These are phyloP conservation scores for Microcebus jonahi DNA, from an alignment of 2,113 vertebrate genomes.

Conservation along the genomic window DNA sequence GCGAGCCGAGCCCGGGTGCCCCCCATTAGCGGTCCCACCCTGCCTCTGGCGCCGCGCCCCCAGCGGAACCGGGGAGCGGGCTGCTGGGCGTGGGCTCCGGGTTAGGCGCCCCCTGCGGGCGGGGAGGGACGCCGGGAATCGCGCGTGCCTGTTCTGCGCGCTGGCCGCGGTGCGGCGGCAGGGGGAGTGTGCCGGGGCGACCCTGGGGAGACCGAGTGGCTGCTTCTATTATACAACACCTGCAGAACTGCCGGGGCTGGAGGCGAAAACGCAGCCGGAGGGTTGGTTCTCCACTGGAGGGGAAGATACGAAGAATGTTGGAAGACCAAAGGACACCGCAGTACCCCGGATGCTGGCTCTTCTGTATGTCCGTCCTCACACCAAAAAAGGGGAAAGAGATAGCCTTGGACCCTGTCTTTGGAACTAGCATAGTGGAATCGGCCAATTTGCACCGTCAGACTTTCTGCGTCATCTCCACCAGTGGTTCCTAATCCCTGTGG, in stretches of 20 bases:
- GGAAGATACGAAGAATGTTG: accelerated
- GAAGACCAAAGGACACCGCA: background rate
- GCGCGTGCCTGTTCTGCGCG: too few relatives aligned
- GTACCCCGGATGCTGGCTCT: background rate
- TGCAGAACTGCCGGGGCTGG: accelerated
- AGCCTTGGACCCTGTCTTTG: background rate
- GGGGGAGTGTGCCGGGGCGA: too few relatives aligned
- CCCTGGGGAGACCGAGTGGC: background rate
- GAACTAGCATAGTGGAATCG: accelerated
- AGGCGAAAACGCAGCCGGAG: accelerated
- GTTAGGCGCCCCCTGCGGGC: too few relatives aligned
- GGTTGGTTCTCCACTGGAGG: background rate
- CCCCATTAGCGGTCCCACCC: background rate
- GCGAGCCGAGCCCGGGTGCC: accelerated
- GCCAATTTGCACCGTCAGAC: background rate
- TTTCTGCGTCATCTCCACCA: background rate
- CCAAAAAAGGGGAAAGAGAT: background rate
- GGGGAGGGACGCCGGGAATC: background rate
- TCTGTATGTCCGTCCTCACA: too few relatives aligned
- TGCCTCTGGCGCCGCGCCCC: background rate
- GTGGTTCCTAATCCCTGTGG: background rate
- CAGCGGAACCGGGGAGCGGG: background rate
- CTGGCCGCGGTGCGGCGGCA: background rate
- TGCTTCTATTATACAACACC: background rate
- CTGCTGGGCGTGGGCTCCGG: background rate